These are phyloP conservation scores for Mylabris phalerata DNA, from an alignment of 1,140 invertebrate genomes.

Conservation along the genomic window DNA sequence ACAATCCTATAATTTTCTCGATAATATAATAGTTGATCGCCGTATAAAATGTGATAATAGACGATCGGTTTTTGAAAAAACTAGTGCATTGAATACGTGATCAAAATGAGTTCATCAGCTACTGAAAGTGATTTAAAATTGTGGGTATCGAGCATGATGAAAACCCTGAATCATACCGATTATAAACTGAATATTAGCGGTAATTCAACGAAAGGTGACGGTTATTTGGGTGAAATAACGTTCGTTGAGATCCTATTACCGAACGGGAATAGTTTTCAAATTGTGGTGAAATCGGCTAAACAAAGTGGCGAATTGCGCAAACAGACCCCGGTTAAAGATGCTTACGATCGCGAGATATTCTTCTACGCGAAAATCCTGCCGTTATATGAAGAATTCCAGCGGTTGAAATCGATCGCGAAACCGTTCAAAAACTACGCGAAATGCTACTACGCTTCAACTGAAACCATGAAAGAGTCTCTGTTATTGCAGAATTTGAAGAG, in stretches of 20 bases:
- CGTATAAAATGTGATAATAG: too few species aligned
- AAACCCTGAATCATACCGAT: constrained; percentile 6
- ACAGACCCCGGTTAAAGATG: constrained; percentile 12
- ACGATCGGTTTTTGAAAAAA: too few species aligned
- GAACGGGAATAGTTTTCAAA: constrained; percentile 12
- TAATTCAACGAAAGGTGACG: constrained; percentile 25
- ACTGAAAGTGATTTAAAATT: constrained; percentile 1
- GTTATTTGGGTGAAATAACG: constrained; percentile 31
- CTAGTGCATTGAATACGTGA: too few species aligned
- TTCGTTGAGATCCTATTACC: constrained; percentile 21
- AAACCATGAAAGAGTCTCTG: constrained; percentile 45
- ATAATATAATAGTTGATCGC: too few species aligned
- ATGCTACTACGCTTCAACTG: constrained; percentile 38
- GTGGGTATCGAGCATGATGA: constrained; percentile 19
- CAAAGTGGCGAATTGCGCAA: constrained; percentile 21
- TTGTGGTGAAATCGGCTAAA: constrained; percentile 30
- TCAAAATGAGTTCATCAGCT: constrained; percentile 1
- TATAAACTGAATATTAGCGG: constrained; percentile 25
- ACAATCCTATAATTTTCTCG: too few species aligned
- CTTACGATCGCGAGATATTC: constrained; percentile 22
- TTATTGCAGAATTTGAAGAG: constrained; percentile 49
- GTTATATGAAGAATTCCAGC: constrained; percentile 17
- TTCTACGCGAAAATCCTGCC: constrained; percentile 29
- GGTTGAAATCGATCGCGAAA: constrained; percentile 11
- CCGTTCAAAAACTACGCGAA: constrained; percentile 31